These are phyloP conservation scores for Galaxias olidus DNA, from an alignment of 2,797 vertebrate species.

Conservation along the genomic window DNA sequence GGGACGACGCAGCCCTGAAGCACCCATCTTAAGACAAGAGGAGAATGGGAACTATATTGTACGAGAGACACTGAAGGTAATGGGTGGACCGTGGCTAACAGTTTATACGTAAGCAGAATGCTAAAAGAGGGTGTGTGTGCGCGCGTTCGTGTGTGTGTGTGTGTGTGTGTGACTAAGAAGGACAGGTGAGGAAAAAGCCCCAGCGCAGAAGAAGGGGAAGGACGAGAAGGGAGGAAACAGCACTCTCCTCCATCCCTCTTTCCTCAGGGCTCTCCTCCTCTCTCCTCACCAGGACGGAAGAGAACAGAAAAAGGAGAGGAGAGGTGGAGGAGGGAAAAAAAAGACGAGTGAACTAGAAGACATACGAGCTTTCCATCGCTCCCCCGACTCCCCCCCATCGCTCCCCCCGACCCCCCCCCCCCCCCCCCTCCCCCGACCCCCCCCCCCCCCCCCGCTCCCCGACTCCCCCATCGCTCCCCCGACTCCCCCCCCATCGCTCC, in stretches of 20 bases:
- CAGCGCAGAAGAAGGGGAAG: neutral
- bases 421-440: too few species aligned
- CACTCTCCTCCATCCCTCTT: neutral
- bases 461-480: neutral
- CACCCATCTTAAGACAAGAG: too few species aligned
- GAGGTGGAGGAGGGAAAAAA: neutral
- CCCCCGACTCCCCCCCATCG: slow-evolving; percentile 4
- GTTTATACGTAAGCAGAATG: too few species aligned
- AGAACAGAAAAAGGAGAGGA: neutral
- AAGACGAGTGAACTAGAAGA: neutral
- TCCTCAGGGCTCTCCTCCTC: too few species aligned
- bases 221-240: neutral
- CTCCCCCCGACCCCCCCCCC: too few species aligned
- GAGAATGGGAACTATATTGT: too few species aligned
- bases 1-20: too few species aligned
- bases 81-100: too few species aligned
- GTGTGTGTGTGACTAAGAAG: neutral
- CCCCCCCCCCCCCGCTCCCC: too few species aligned
- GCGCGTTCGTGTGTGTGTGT: slow-evolving; percentile 4
- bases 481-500: too few species aligned
- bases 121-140: neutral
- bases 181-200: neutral
- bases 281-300: too few species aligned
- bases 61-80: too few species aligned
- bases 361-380: neutral